phyloP scores from a whole-genome alignment of 2,797 vertebrate genomes.

The Hyperoplus lanceolatus region DNA sequence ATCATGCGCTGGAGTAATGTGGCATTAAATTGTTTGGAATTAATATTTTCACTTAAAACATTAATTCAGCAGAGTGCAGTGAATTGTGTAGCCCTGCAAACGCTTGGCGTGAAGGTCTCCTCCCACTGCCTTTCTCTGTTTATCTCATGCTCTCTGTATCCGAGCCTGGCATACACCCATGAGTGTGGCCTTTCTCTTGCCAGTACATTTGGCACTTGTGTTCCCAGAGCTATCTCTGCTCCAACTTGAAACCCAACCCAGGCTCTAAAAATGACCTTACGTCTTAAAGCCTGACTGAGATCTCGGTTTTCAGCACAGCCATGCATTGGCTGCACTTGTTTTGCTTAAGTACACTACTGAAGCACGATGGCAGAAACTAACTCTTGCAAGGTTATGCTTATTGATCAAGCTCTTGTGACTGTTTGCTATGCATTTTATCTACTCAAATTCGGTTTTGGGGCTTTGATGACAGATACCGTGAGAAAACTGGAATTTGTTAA shows the following conservation, averaged over 20 bases:
- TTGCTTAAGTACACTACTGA: conserved; percentile 11
- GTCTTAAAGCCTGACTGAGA: conserved; percentile 54
- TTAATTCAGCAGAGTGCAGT: conserved; percentile 75
- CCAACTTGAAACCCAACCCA: conserved; percentile 77
- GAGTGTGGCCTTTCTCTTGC: conserved; percentile 78
- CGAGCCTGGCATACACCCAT: conserved; percentile 57
- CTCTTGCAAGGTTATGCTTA: conserved; percentile 1
- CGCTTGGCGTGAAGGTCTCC: conserved; percentile 57
- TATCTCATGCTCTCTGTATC: conserved; percentile 51
- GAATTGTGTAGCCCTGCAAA: conserved; percentile 66
- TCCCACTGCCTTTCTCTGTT: conserved; percentile 62
- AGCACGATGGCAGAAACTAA: conserved; percentile 5
- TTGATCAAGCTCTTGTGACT: conserved; percentile 2
- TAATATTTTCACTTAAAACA: conserved; percentile 84
- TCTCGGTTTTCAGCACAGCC: conserved; percentile 24
- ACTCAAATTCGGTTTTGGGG: not conserved
- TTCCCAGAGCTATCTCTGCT: conserved; percentile 77
- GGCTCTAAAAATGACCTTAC: conserved; percentile 78
- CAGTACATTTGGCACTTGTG: conserved; percentile 75
- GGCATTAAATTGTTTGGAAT: conserved; percentile 84
- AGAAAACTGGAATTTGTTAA: not conserved
- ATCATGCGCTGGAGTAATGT: conserved; percentile 74
- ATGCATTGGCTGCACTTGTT: conserved; percentile 27
- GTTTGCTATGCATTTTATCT: not conserved
- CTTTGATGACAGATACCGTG: not conserved